Percentiles rank a stretch among this genome's conserved stretches.
These are phyloP conservation scores for Borostomias antarcticus DNA, from an alignment of 2,797 vertebrate species.

Conservation along the genomic window DNA sequence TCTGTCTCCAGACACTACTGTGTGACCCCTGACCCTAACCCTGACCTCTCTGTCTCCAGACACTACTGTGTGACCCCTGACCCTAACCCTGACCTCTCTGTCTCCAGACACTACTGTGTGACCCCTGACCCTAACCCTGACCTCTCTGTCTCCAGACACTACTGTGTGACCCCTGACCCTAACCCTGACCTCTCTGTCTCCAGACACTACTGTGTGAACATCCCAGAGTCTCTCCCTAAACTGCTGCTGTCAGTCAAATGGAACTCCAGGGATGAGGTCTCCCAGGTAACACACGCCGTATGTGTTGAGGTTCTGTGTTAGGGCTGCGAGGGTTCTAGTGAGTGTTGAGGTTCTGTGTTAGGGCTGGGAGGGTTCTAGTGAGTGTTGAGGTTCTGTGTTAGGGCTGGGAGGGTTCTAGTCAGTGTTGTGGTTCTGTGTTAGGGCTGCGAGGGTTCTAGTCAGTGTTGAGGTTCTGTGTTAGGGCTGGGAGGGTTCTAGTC, in stretches of 20 bases:
- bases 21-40: no score
- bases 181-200: background rate
- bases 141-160: no score
- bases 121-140: no score
- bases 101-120: no score
- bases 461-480: background rate
- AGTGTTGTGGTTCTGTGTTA: background rate
- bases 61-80: no score
- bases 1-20: no score
- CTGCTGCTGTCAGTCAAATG: conserved; percentile 69
- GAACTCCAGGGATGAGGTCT: conserved; percentile 70
- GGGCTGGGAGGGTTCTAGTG: background rate
- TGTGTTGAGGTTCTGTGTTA: background rate
- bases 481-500: background rate
- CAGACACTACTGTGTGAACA: conserved; percentile 70
- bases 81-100: no score
- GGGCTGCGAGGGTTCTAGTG: background rate
- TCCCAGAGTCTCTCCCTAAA: conserved; percentile 68
- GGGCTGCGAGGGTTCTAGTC: background rate
- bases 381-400: background rate
- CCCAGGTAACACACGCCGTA: conserved; percentile 49
- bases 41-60: no score
- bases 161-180: background rate
- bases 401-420: background rate
- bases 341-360: background rate